Evolutionary conservation across 2,113 vertebrate genomes (phyloP).

Genomic region (Muscicapa adusta): DNA sequence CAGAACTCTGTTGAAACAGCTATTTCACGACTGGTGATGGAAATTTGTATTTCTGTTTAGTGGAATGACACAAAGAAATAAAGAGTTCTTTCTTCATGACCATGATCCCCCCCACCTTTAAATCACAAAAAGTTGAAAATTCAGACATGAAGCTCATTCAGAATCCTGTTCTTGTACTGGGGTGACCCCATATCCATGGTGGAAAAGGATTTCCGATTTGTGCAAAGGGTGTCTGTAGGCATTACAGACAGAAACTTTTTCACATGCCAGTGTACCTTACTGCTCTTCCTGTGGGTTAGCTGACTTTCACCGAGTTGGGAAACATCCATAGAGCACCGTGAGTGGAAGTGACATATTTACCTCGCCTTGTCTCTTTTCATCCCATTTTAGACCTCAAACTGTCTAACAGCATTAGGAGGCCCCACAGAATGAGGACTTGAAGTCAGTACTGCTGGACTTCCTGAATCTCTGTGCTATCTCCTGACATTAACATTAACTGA

Average conservation of each 20-base stretch:
- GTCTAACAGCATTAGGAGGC: conserved; percentile 52
- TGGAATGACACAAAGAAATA: not conserved
- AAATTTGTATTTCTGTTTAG: not conserved
- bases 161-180: not conserved
- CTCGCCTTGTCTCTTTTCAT: conserved; percentile 60
- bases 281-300: not conserved
- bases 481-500: conserved; percentile 2
- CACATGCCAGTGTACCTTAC: not conserved
- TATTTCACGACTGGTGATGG: not conserved
- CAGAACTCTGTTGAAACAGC: not conserved
- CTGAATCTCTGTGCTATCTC: not conserved
- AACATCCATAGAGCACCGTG: not conserved
- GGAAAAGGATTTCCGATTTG: not conserved
- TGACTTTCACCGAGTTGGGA: conserved; percentile 37
- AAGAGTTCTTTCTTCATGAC: not conserved
- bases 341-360: conserved; percentile 60
- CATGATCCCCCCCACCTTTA: fast-evolving
- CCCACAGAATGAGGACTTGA: conserved; percentile 9
- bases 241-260: not conserved
- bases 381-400: conserved; percentile 12
- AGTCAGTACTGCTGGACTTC: conserved; percentile 26
- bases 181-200: not conserved
- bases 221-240: not conserved
- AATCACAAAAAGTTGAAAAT: not conserved
- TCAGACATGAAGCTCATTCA: not conserved